Percentiles rank a stretch among this genome's conserved stretches.
Evolutionary conservation across 1,140 invertebrate genomes (phyloP).

Genomic region (Papilio aristodemus): DNA sequence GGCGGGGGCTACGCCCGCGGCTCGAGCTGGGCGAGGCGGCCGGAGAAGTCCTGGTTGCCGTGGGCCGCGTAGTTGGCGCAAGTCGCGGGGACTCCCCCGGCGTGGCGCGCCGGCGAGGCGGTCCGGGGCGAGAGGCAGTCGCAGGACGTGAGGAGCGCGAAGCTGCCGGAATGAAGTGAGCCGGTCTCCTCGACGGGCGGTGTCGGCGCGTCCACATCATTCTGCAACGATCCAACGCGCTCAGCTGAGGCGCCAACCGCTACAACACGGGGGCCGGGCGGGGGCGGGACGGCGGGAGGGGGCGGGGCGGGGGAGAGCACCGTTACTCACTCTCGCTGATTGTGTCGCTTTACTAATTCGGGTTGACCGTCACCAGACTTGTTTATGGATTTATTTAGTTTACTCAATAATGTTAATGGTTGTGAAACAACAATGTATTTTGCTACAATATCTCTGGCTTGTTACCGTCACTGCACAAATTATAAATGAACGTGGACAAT

Average conservation of each 20-base stretch:
- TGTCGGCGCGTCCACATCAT: conserved; percentile 75
- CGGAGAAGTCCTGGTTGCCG: conserved; percentile 41
- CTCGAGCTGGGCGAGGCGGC: conserved; percentile 31
- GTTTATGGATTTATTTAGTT: too few species aligned
- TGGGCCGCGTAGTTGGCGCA: conserved; percentile 48
- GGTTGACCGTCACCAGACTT: conserved; percentile 42
- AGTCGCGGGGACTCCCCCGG: conserved; percentile 37
- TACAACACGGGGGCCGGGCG: conserved; percentile 55
- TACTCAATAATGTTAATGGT: too few species aligned
- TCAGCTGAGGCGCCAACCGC: conserved; percentile 68
- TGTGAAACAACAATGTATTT: neutral
- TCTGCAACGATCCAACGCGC: conserved; percentile 76
- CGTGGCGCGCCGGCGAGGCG: conserved; percentile 36
- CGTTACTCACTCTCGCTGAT: conserved; percentile 67
- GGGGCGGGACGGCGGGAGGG: conserved; percentile 35
- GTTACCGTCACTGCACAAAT: too few species aligned
- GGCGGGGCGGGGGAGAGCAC: conserved; percentile 43
- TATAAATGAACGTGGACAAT: too few species aligned
- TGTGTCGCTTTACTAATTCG: conserved; percentile 37
- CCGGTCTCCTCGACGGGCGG: conserved; percentile 43
- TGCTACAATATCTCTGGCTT: too few species aligned
- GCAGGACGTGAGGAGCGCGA: conserved; percentile 44
- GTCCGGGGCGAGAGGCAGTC: conserved; percentile 39
- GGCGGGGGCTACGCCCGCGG: conserved; percentile 43
- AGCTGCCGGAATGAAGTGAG: conserved; percentile 34